Conservation (phyloP, 2,888 invertebrate genomes). For the Arge pagana region DNA sequence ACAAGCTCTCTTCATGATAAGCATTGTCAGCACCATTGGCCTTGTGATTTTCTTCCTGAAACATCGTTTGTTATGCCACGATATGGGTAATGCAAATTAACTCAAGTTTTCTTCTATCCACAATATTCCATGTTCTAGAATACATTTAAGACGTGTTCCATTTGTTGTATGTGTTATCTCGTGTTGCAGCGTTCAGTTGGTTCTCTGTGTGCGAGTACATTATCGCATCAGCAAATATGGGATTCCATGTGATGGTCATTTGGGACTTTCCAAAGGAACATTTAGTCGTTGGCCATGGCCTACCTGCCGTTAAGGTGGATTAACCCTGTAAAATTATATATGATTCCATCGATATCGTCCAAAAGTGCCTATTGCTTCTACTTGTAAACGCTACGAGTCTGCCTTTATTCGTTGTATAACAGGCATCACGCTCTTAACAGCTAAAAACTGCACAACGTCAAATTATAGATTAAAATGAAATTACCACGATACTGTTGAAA, state of each 20-base stretch:
- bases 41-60: slow-evolving; percentile 86
- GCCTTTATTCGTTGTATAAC: slow-evolving; percentile 16
- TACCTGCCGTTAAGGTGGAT: slow-evolving; percentile 56
- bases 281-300: slow-evolving; percentile 71
- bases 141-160: slow-evolving; percentile 7
- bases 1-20: slow-evolving; percentile 74
- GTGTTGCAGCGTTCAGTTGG: slow-evolving; percentile 93
- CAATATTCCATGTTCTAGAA: slow-evolving; percentile 7
- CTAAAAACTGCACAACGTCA: slow-evolving; percentile 11
- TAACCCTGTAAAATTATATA: slow-evolving; percentile 43
- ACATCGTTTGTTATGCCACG: slow-evolving; percentile 87
- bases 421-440: slow-evolving; percentile 2
- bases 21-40: slow-evolving; percentile 79
- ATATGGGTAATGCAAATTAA: slow-evolving; percentile 72
- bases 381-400: slow-evolving; percentile 20
- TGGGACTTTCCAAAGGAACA: slow-evolving; percentile 85
- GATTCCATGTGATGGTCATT: slow-evolving; percentile 86
- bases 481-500: too few species aligned
- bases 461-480: slow-evolving; percentile 3
- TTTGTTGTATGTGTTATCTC: too few species aligned
- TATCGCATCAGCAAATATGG: slow-evolving; percentile 90
- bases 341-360: slow-evolving; percentile 44
- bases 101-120: slow-evolving; percentile 3
- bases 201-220: slow-evolving; percentile 93
- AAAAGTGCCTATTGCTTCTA: slow-evolving; percentile 49